phyloP scores from a whole-genome alignment of 2,797 vertebrate species.

The Pitangus sulphuratus region DNA sequence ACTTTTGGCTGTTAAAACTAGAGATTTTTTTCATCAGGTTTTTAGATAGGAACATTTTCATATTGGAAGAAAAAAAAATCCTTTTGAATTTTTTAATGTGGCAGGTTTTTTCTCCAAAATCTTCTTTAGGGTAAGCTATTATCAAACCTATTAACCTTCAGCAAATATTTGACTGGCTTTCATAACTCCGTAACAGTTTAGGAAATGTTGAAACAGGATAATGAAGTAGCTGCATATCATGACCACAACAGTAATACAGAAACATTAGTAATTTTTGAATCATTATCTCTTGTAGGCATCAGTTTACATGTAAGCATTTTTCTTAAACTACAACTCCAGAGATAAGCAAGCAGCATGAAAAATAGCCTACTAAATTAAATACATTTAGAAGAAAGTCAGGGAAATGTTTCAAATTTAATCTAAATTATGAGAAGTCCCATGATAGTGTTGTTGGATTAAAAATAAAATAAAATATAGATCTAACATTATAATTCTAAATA shows the following conservation, averaged over 20 bases:
- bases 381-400: neutral
- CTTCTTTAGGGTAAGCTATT: neutral
- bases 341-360: neutral
- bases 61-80: neutral
- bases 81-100: neutral
- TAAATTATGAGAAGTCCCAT: neutral
- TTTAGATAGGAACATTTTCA: neutral
- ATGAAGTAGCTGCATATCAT: neutral
- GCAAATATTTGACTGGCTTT: neutral
- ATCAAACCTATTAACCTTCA: accelerated
- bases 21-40: neutral
- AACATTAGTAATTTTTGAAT: neutral
- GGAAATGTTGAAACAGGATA: neutral
- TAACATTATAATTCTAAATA: neutral
- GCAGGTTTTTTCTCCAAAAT: accelerated
- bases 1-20: neutral
- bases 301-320: neutral
- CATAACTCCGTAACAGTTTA: neutral
- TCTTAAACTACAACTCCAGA: neutral
- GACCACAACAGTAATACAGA: neutral
- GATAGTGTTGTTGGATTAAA: accelerated
- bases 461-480: neutral
- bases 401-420: neutral
- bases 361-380: neutral
- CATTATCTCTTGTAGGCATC: neutral